Conservation (phyloP, 2,888 invertebrate species). For the Ctena decussata region DNA sequence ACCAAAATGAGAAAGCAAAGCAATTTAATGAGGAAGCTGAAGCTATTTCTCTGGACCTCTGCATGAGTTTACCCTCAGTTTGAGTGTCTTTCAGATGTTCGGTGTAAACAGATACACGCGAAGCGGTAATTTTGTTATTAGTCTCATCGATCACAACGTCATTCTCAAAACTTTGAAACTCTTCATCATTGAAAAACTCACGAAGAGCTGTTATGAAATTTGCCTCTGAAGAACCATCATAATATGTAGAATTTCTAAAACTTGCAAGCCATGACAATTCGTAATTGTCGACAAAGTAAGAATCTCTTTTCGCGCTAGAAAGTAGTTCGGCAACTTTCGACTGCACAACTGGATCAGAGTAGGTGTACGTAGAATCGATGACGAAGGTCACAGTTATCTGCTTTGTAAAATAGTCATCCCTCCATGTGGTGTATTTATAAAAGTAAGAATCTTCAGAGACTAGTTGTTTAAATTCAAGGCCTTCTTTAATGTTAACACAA, state of each 20-base stretch:
- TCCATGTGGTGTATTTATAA: constrained; percentile 53
- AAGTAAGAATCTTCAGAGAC: constrained; percentile 74
- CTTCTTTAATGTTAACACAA: constrained; percentile 70
- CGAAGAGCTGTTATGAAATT: background rate
- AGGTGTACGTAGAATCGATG: constrained; percentile 31
- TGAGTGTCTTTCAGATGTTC: constrained; percentile 95
- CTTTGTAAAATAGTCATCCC: constrained; percentile 57
- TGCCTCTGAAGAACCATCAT: constrained; percentile 24
- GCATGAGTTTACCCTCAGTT: constrained; percentile 75
- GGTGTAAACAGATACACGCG: constrained; percentile 94
- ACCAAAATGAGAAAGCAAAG: constrained; percentile 74
- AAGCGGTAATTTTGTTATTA: constrained; percentile 27
- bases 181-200: constrained; percentile 11
- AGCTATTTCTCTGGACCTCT: constrained; percentile 74
- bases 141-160: constrained; percentile 52
- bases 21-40: constrained; percentile 67
- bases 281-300: background rate
- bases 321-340: background rate
- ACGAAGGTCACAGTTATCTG: constrained; percentile 65
- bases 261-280: background rate
- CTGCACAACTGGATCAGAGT: background rate
- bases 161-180: constrained; percentile 31
- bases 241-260: background rate
- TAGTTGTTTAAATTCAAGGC: constrained; percentile 69
- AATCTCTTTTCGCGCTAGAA: background rate